Conservation (phyloP, 2,113 vertebrate species). For the Lepisosteus osseus region DNA sequence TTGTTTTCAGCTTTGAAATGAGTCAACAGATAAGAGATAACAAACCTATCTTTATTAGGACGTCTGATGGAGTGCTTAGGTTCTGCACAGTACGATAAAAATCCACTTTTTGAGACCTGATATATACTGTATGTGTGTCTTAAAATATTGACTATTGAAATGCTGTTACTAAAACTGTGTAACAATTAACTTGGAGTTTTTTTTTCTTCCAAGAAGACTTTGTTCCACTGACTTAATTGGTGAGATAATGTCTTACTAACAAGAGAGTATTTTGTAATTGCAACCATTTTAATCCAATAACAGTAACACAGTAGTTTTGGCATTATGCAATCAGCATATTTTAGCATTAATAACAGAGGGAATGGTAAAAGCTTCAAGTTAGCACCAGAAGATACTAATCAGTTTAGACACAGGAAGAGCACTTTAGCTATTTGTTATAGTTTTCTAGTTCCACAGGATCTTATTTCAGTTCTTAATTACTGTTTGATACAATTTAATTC, state of each 20-base stretch:
- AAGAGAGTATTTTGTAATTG: slow-evolving; percentile 22
- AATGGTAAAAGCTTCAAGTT: slow-evolving; percentile 38
- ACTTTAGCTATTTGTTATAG: slow-evolving; percentile 15
- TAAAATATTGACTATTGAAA: no score
- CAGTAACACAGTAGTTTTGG: slow-evolving; percentile 32
- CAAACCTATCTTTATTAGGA: no score
- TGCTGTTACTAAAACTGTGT: slow-evolving; percentile 18
- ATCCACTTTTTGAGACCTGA: no score
- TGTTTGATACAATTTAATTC: slow-evolving; percentile 12
- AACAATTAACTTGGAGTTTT: background rate
- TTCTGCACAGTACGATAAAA: no score
- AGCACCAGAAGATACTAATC: slow-evolving; percentile 44
- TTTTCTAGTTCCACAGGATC: slow-evolving; percentile 2
- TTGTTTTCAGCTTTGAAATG: no score
- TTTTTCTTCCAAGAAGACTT: slow-evolving; percentile 5
- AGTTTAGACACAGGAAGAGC: slow-evolving; percentile 44
- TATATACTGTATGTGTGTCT: no score
- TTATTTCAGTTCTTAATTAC: slow-evolving; percentile 19
- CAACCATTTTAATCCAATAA: slow-evolving; percentile 41
- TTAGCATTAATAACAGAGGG: slow-evolving; percentile 46
- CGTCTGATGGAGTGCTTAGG: no score
- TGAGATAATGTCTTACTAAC: background rate
- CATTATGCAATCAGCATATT: slow-evolving; percentile 40
- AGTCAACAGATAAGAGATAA: no score
- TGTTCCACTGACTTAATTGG: background rate